These are phyloP conservation scores for Eleginops maclovinus DNA, from an alignment of 2,113 vertebrate species.

Conservation along the genomic window DNA sequence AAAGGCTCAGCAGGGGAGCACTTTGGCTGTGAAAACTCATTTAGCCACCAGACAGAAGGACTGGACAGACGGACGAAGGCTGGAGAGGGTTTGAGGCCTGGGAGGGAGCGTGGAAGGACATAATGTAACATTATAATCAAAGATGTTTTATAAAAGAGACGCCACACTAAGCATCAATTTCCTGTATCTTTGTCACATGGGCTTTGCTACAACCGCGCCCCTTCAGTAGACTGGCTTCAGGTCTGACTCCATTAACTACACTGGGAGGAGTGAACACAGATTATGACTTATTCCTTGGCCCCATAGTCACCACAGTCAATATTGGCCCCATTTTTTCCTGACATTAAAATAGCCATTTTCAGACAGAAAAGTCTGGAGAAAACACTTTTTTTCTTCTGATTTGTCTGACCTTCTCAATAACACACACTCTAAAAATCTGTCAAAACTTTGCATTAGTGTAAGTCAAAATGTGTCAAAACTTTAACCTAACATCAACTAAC, in stretches of 20 bases:
- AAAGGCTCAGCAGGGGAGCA: constrained; percentile 67
- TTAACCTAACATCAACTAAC: too few species aligned
- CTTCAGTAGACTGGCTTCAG: background rate
- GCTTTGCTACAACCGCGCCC: background rate
- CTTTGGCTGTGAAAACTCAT: constrained; percentile 30
- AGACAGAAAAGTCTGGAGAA: background rate
- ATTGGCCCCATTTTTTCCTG: background rate
- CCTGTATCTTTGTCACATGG: background rate
- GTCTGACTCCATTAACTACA: background rate
- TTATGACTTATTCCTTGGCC: background rate
- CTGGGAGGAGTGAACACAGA: background rate
- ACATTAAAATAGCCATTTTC: background rate
- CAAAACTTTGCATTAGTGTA: too few species aligned
- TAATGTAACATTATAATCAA: constrained; percentile 16
- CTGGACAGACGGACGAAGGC: constrained; percentile 1
- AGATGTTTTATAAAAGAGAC: background rate
- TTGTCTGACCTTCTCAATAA: too few species aligned
- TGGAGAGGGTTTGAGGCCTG: background rate
- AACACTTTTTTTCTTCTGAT: too few species aligned
- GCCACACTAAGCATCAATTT: background rate
- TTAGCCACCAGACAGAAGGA: constrained; percentile 45
- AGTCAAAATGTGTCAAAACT: too few species aligned
- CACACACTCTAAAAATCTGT: too few species aligned
- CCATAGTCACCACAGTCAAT: background rate
- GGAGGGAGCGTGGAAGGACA: background rate